Evolutionary conservation across 2,888 invertebrate genomes (phyloP).

Genomic region (Chromoteleia sp.): DNA sequence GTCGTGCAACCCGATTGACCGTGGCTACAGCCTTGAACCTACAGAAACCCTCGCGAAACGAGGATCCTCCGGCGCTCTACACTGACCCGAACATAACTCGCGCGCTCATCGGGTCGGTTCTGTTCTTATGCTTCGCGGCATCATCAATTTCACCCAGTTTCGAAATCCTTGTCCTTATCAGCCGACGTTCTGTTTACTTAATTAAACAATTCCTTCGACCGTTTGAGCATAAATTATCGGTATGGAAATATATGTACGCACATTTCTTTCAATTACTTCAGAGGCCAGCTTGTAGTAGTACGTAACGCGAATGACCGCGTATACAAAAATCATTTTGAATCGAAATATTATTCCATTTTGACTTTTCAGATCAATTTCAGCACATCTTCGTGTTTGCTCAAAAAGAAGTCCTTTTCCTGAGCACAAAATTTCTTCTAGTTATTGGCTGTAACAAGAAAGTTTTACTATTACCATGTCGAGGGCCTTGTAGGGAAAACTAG

Average conservation of each 20-base stretch:
- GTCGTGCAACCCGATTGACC: slow-evolving; percentile 71
- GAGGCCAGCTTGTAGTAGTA: no score
- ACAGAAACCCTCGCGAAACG: slow-evolving; percentile 23
- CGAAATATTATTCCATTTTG: no score
- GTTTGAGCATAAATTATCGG: slow-evolving; percentile 30
- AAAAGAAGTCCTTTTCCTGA: no score
- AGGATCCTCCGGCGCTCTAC: slow-evolving; percentile 12
- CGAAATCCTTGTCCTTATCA: slow-evolving; percentile 17
- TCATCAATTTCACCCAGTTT: slow-evolving; percentile 24
- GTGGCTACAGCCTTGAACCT: slow-evolving; percentile 72
- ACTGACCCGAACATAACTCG: slow-evolving; percentile 17
- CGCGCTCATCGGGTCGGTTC: not conserved
- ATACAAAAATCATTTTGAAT: no score
- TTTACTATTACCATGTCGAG: no score
- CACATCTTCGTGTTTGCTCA: no score
- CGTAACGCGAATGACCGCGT: no score
- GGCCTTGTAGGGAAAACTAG: no score
- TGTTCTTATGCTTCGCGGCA: not conserved
- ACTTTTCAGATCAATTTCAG: no score
- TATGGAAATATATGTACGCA: slow-evolving; percentile 9
- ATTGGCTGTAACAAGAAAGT: no score
- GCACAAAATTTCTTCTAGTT: no score
- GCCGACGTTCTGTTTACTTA: slow-evolving; percentile 30
- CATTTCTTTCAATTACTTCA: slow-evolving; percentile 9
- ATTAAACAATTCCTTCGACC: slow-evolving; percentile 45